Evolutionary conservation across 2,797 vertebrate genomes (phyloP).

Genomic region (Acanthiza pusilla): DNA sequence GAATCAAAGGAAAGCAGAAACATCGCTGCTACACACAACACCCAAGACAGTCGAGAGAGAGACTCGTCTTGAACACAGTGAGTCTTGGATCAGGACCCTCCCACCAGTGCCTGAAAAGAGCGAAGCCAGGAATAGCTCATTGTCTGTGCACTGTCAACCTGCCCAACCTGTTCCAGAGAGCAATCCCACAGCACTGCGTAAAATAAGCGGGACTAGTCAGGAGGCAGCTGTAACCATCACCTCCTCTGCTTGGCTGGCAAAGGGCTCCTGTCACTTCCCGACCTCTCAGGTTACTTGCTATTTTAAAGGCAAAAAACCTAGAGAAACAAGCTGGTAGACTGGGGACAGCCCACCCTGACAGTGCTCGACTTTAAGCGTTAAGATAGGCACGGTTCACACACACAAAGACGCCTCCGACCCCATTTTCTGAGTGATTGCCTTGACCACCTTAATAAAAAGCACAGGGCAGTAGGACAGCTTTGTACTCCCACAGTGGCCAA

Average conservation of each 20-base stretch:
- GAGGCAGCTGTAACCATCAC: conserved; percentile 35
- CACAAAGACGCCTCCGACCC: not conserved
- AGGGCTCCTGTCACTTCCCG: conserved; percentile 8
- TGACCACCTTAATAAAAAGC: not conserved
- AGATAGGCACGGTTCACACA: not conserved
- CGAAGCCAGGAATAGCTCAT: conserved; percentile 18
- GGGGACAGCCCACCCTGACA: not conserved
- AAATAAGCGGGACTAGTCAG: not conserved
- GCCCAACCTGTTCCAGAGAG: not conserved
- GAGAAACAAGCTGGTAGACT: not conserved
- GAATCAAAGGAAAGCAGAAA: not conserved
- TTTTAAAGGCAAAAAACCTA: not conserved
- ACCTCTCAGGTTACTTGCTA: not conserved
- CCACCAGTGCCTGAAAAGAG: not conserved
- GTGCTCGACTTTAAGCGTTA: not conserved
- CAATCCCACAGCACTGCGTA: not conserved
- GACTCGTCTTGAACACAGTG: not conserved
- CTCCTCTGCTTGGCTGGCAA: conserved; percentile 7
- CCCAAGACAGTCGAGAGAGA: not conserved
- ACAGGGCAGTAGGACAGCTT: not conserved
- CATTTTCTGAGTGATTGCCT: not conserved
- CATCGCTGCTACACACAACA: not conserved
- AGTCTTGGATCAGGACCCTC: conserved; percentile 8
- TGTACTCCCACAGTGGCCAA: not conserved
- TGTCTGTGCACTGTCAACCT: conserved; percentile 26